A percentile compares a stretch with the other conserved stretches of the same genome.
Conservation (phyloP, 2,113 vertebrate species). For the Perognathus longimembris region DNA sequence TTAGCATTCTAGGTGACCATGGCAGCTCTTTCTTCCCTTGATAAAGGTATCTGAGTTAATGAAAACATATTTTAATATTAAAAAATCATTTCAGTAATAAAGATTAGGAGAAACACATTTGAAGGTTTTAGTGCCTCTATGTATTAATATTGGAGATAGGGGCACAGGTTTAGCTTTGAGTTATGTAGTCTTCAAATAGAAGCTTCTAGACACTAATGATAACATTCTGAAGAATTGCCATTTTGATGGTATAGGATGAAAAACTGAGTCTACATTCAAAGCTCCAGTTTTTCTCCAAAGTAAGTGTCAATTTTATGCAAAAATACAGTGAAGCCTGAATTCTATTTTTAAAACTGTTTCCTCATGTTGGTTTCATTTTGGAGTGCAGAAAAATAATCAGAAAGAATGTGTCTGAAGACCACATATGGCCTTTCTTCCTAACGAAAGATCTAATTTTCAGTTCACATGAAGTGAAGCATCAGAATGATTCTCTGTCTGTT, state of each 20-base stretch:
- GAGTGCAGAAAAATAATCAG: constrained; percentile 46
- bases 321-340: constrained; percentile 35
- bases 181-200: not conserved
- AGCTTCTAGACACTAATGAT: not conserved
- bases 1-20: not conserved
- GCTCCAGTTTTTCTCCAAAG: constrained; percentile 12
- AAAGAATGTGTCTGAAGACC: constrained; percentile 28
- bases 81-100: not conserved
- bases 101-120: not conserved
- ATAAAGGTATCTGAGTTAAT: constrained; percentile 3
- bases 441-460: constrained; percentile 39
- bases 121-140: not conserved
- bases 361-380: constrained; percentile 63
- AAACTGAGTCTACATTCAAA: constrained; percentile 5
- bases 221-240: constrained; percentile 28
- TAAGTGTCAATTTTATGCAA: constrained; percentile 51
- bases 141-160: not conserved
- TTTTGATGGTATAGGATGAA: constrained; percentile 15
- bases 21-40: not conserved
- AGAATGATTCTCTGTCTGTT: not conserved
- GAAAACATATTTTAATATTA: not conserved
- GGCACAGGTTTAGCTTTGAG: not conserved
- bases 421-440: not conserved
- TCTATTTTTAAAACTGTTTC: constrained; percentile 58
- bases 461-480: not conserved